Conservation (phyloP, 2,113 vertebrate genomes). For the Ochotona curzoniae region DNA sequence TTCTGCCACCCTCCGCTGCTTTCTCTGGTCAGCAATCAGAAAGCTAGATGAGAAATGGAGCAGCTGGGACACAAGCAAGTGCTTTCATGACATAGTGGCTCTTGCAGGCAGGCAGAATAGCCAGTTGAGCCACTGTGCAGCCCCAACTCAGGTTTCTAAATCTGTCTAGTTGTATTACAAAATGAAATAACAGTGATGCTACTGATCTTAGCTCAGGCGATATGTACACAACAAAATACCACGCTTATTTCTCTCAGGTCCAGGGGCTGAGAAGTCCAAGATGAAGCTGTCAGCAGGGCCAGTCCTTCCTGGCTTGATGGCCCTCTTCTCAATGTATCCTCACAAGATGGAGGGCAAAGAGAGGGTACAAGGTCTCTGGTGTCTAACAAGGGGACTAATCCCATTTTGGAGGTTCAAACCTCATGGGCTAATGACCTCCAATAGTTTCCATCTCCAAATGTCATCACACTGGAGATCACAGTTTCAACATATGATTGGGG, state of each 20-base stretch:
- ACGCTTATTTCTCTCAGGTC: conserved; percentile 13
- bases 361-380: not conserved
- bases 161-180: conserved; percentile 52
- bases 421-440: not conserved
- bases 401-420: not conserved
- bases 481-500: not conserved
- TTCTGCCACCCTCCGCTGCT: no score
- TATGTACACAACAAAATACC: not conserved
- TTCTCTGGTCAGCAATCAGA: no score
- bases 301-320: not conserved
- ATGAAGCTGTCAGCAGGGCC: not conserved
- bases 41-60: no score
- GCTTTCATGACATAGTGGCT: no score
- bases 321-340: not conserved
- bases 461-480: not conserved
- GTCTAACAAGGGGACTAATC: not conserved
- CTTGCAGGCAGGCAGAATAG: no score
- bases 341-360: not conserved
- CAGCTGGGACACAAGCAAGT: no score
- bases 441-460: conserved; percentile 18
- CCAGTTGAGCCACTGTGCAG: no score
- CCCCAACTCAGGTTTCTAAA: conserved; percentile 28
- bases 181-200: conserved; percentile 39
- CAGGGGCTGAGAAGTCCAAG: not conserved
- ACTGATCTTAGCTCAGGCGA: not conserved